Evolutionary conservation across 2,113 vertebrate genomes (phyloP).

Genomic region (Oophaga pumilio): DNA sequence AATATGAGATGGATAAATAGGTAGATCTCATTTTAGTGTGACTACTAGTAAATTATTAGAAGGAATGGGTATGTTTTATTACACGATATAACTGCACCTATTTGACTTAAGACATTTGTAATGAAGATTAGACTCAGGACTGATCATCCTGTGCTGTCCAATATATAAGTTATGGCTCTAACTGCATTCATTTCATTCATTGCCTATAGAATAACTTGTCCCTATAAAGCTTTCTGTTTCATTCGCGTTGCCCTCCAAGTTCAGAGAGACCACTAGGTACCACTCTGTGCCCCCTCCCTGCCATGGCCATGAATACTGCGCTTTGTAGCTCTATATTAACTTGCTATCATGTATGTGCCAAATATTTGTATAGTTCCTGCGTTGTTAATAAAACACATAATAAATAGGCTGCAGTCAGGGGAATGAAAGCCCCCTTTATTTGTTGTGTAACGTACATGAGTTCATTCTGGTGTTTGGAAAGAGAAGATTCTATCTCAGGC

Average conservation of each 20-base stretch:
- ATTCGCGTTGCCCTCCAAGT: neutral
- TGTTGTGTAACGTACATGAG: constrained; percentile 32
- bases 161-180: neutral
- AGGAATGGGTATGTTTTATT: neutral
- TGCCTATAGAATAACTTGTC: neutral
- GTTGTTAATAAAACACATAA: constrained; percentile 42
- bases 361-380: constrained; percentile 39
- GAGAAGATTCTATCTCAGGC: neutral
- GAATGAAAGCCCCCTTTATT: constrained; percentile 54
- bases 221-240: neutral
- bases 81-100: neutral
- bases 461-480: no score
- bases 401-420: constrained; percentile 32
- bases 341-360: constrained; percentile 31
- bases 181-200: neutral
- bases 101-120: neutral
- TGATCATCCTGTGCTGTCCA: neutral
- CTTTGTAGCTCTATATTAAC: constrained; percentile 24
- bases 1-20: neutral
- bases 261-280: neutral
- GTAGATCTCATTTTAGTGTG: neutral
- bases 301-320: neutral
- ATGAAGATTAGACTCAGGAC: neutral
- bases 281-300: neutral
- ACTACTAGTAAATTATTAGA: neutral